These are phyloP conservation scores for Argyresthia albistria DNA, from an alignment of 2,888 invertebrate species.

Conservation along the genomic window DNA sequence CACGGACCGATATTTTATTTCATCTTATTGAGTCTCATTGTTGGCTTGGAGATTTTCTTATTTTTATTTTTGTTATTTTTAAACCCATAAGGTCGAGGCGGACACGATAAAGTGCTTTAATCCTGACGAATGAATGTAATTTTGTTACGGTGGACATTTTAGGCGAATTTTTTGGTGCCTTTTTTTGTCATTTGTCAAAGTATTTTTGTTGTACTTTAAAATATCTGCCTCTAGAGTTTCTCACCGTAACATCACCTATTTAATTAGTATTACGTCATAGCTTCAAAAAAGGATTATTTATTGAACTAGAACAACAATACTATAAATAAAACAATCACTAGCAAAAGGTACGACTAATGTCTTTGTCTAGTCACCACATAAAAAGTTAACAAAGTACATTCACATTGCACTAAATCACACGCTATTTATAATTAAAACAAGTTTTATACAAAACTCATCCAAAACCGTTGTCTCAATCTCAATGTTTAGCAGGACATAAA, in stretches of 20 bases:
- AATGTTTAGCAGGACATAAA: slow-evolving; percentile 54
- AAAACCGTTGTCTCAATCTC: slow-evolving; percentile 48
- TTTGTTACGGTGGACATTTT: slow-evolving; percentile 2
- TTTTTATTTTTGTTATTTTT: slow-evolving; percentile 10
- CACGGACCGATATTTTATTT: slow-evolving; percentile 56
- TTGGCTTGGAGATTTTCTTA: slow-evolving; percentile 37
- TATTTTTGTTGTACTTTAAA: no score
- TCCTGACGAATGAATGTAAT: slow-evolving; percentile 5
- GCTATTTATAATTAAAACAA: slow-evolving; percentile 38
- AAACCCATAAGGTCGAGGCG: not conserved
- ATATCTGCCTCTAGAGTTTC: no score
- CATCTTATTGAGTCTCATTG: slow-evolving; percentile 58
- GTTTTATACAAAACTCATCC: slow-evolving; percentile 31
- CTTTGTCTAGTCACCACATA: slow-evolving; percentile 45
- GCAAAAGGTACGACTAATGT: no score
- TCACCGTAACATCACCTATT: no score
- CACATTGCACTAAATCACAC: slow-evolving; percentile 60
- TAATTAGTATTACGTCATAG: no score
- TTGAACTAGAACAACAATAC: no score
- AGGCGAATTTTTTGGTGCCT: not conserved
- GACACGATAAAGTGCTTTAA: slow-evolving; percentile 5
- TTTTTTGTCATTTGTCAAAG: not conserved
- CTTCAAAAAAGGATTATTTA: no score
- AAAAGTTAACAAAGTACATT: slow-evolving; percentile 45
- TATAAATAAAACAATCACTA: no score